Conservation (phyloP, 2,888 invertebrate species). For the Scaptomyza polygonia region DNA sequence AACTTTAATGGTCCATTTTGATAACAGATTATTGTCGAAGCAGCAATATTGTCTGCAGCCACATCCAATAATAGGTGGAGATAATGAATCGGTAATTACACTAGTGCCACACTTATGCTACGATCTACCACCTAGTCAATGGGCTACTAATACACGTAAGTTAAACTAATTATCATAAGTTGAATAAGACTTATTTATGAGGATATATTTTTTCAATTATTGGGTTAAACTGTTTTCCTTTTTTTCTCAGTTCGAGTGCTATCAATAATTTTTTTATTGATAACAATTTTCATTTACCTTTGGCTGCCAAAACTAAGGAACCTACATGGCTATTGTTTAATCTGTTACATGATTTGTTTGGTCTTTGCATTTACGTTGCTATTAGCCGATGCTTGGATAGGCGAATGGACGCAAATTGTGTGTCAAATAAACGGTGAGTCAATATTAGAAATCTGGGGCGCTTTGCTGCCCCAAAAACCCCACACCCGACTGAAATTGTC, state of each 20-base stretch:
- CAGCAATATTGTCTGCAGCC: constrained; percentile 49
- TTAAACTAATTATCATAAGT: not conserved
- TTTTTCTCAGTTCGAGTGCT: constrained; percentile 87
- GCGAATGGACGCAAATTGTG: accelerated
- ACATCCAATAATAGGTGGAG: not conserved
- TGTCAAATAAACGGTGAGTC: constrained; percentile 24
- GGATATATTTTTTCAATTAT: not conserved
- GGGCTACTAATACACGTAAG: constrained; percentile 10
- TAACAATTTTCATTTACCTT: constrained; percentile 85
- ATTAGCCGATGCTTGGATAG: not conserved
- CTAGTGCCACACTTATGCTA: constrained; percentile 38
- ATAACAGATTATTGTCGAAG: constrained; percentile 5
- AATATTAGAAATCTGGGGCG: not conserved
- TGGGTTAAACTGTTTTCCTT: not conserved
- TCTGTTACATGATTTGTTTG: constrained; percentile 34
- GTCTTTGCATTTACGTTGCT: constrained; percentile 16
- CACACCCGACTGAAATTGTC: no score
- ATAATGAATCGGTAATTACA: not conserved
- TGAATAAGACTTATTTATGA: not conserved
- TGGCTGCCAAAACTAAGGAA: constrained; percentile 23
- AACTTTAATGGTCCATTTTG: not conserved
- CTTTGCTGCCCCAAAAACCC: no score
- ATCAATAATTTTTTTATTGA: constrained; percentile 88
- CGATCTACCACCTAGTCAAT: not conserved
- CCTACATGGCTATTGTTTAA: constrained; percentile 39